A percentile compares a stretch with the other conserved stretches of the same genome.
Conservation (phyloP, 2,797 vertebrate genomes). For the Etheostoma nigrum region DNA sequence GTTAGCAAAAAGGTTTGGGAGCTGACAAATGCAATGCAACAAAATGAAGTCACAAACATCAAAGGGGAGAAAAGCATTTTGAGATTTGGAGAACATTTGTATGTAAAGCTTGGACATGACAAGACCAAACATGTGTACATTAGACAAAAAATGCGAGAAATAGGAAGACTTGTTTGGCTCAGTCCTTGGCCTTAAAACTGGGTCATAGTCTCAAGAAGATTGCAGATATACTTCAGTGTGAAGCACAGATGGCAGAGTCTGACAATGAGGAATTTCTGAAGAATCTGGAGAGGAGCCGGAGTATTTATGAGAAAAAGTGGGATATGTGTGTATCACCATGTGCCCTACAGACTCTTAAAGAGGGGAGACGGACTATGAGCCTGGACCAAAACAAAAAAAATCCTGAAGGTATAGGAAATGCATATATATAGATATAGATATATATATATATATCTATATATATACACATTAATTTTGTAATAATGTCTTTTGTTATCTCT, state of each 20-base stretch:
- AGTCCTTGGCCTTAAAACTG: conserved; percentile 25
- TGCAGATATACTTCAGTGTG: conserved; percentile 15
- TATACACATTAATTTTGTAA: no score
- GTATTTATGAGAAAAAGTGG: conserved; percentile 24
- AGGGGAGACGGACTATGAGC: conserved; percentile 8
- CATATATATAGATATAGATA: no score
- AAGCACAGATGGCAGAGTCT: conserved; percentile 19
- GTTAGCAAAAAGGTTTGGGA: conserved; percentile 23
- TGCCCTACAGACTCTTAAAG: no score
- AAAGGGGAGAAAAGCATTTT: conserved; percentile 21
- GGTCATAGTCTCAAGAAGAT: conserved; percentile 34
- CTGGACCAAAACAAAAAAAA: no score
- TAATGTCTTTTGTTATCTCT: no score
- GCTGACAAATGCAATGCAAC: conserved; percentile 23
- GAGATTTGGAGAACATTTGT: conserved; percentile 44
- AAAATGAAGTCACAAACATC: conserved; percentile 20
- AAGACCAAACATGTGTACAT: conserved; percentile 21
- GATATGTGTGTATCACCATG: conserved; percentile 9
- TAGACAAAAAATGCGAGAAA: conserved; percentile 19
- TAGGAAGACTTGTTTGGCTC: background rate
- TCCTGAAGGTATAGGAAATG: no score
- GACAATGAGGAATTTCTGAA: no score
- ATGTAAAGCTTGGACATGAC: conserved; percentile 34
- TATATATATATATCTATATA: no score
- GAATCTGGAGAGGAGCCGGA: no score